Evolutionary conservation across 2,797 vertebrate genomes (phyloP), one percentile per base, ranked within the genome.

Genomic region (Anas bahamensis): DNA sequence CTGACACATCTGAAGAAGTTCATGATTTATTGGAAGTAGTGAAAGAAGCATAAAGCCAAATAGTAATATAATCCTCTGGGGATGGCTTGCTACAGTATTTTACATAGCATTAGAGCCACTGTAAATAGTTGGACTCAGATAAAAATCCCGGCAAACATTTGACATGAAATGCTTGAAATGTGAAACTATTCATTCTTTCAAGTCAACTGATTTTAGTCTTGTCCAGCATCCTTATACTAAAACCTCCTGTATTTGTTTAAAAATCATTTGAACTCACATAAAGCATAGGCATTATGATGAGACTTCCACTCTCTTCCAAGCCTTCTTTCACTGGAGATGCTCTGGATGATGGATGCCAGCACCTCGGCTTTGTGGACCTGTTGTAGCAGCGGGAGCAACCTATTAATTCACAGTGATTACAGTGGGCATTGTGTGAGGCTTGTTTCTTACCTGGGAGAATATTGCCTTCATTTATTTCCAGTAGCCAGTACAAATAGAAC

Each of bases 141-240:
- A 95, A 98, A 97, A 97, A 95, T 92, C 93, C 94, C 83, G 80
- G 90, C 95, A 97, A 97, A 98, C 93, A 97, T 96, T 96, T 93
- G 95, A 22, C 56, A 53, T 89, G 37, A 74, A 95, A 95, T 90
- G 50, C 79, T 95, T 93, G 85, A 94, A 87, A 95, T 97, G 90
- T 88, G 79, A 97, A 97, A 94, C 83, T 92, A 85, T 95, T 96
- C 69, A 93, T 97, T 93, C 88, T 96, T 96, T 83, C 69, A 75
- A 96, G 72, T 94, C 70, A 92, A 83, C 89, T 95, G 87, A 91
- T 31, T 92, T 90, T 72, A 94, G 56, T 92, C 74, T 93, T 93
- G 57, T 90, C 66, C 75, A 90, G 65, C 48, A 83, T 89, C 23
- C 17, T 89, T 94, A 80, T 80, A 93, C 42, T 86, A 89, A 76